Evolutionary conservation across 1,140 invertebrate genomes (phyloP), one percentile per base, ranked within the genome.

Genomic region (Bombus picipes): DNA sequence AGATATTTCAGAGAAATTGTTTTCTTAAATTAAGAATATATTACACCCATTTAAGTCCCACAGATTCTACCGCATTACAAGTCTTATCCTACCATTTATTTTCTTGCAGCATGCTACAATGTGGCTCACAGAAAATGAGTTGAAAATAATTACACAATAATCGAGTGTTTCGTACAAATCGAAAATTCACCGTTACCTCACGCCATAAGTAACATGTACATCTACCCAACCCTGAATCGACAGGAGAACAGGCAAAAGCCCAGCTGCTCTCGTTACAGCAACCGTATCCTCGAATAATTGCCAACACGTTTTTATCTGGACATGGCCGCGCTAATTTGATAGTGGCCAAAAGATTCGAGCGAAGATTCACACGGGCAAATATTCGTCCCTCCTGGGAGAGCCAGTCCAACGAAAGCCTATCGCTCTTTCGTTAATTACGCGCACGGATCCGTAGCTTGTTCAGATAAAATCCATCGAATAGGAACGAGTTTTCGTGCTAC

Each of bases 391-490:
- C 65, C 57, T 74, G 80, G 80, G 80, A 82, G 74, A 74, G 82
- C 74, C 73, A 4, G 32, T 9, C 4, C 12, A 12, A 28, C 47
- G 9, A 53, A 34, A 43, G 39, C 75, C n/a, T 79, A 47, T 71
- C n/a, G 37, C 34, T 32, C 53, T 85, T 85, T 59, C 77, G 77
- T 85, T 85, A 74, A 85, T 85, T 81, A 65, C 70, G 77, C 57
- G 66, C 59, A 12, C 22, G 41, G 10, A 25, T n/a, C 71, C 10
- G 4, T 39, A 32, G 37, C 74, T 41, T 74, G 77, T 82, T 22
- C 59, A 59, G 88, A 88, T 90, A 92, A 91, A 89, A 34, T 79
- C 65, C 81, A 70, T 83, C 73, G 41, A 85, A 88, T 92, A 88
- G 86, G 88, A 87, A 90, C 88, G 86, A 92, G 90, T 90, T 86